Base-by-base conservation (phyloP, 2,113 vertebrate species). In the Crotophaga sulcirostris region DNA sequence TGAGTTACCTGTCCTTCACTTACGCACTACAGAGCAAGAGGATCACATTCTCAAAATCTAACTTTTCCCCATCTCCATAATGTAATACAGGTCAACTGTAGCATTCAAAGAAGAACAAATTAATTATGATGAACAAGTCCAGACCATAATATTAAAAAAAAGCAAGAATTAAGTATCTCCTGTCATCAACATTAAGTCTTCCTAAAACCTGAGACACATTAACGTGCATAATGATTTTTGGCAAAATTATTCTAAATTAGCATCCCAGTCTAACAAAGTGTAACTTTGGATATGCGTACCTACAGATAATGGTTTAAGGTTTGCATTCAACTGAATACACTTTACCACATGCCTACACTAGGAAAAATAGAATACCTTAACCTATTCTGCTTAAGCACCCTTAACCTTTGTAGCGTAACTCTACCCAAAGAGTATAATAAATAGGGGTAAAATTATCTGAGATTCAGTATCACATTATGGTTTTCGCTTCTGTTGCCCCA, bases 11-110 rank as follows among this genome's bases (percentile, higher is more conserved):
- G 72, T 74, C 24, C 17, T 66, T 76, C 26, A 68, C 23, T 44
- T 69, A 47, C 10, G 23, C 29, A 13, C 12, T 56, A 40, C 0
- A 0, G 18, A 88, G 19, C 1, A 4, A 67, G 28, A 62, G 8
- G 18, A 51, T 21, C 25, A 34, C 16, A 17, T 6, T 5, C 29
- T 77, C 49, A 49, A 82, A 75, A 54, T 34, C 16, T 28, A 49
- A 16, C 15, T 87, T 58, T 84, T 79, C 24, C 13, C 8, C 9
- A 21, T 56, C 33, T 66, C 62, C 18, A 56, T 31, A 76, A 31
- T 8, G 33, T 38, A 64, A 60, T 36, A 54, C 33, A 83, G 36
- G 19, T 75, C 55, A 75, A 5, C 34, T 47, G 8, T 7, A 75
- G 17, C 33, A 72, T 51, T 72, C 12, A 52, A 63, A 67, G 24